phyloP scores from a whole-genome alignment of 2,888 invertebrate species.

The Drosophila imparisetae region DNA sequence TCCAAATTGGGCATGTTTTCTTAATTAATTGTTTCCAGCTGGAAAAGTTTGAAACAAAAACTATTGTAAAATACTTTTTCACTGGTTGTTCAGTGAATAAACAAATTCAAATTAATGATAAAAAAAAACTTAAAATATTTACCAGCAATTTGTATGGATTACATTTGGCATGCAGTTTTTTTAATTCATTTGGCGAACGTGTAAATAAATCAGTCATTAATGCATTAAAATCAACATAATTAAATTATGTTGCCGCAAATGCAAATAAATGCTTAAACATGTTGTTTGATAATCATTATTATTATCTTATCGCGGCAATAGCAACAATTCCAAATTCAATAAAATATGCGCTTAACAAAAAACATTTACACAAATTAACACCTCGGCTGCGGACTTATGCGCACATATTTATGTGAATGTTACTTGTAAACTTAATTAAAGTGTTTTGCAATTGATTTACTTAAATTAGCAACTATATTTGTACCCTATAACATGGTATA shows the following conservation, averaged over 20 bases:
- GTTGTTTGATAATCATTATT: conserved; percentile 28
- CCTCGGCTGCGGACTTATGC: conserved; percentile 22
- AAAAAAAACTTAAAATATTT: conserved; percentile 27
- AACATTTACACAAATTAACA: conserved; percentile 63
- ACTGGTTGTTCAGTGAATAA: conserved; percentile 27
- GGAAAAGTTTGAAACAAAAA: conserved; percentile 25
- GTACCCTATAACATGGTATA: neutral
- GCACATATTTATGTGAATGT: conserved; percentile 11
- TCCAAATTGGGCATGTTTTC: neutral
- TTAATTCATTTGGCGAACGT: conserved; percentile 6
- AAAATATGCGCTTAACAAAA: conserved; percentile 32
- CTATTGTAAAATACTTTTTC: conserved; percentile 12
- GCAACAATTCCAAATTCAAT: conserved; percentile 11
- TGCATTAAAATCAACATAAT: conserved; percentile 68
- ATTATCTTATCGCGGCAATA: conserved; percentile 22
- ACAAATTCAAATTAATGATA: conserved; percentile 29
- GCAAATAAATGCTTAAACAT: conserved; percentile 36
- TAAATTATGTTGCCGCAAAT: conserved; percentile 48
- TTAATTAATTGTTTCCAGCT: neutral
- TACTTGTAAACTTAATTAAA: conserved; percentile 51
- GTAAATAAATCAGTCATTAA: conserved; percentile 65
- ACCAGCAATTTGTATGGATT: conserved; percentile 24
- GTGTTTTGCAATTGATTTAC: conserved; percentile 50
- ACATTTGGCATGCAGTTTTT: conserved; percentile 1
- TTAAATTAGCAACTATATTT: conserved; percentile 1